Conservation (phyloP, 2,113 vertebrate species). For the Tupaia tana region DNA sequence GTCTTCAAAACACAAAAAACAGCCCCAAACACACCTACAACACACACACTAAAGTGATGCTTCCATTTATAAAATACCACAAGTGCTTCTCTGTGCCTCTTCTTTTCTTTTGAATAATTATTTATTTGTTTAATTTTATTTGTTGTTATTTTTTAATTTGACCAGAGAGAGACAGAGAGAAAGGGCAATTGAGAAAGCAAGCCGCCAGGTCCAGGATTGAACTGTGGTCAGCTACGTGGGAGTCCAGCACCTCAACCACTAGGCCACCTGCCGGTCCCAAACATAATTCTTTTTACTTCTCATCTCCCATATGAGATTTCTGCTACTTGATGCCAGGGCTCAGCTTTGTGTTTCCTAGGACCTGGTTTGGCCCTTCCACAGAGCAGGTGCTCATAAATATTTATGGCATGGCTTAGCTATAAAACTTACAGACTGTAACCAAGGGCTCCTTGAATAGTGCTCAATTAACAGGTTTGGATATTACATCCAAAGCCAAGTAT, state of each 20-base stretch:
- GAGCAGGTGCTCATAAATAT: not conserved
- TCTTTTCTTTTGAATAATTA: not conserved
- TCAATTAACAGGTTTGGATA: not conserved
- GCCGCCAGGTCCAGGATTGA: too few species aligned
- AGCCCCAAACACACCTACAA: too few species aligned
- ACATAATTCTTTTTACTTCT: not conserved
- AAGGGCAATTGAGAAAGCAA: too few species aligned
- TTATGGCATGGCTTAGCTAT: not conserved
- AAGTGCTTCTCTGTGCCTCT: not conserved
- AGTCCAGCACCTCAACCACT: too few species aligned
- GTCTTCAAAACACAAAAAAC: too few species aligned
- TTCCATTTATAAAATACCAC: not conserved
- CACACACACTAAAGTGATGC: not conserved
- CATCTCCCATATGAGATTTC: not conserved
- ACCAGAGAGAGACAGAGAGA: too few species aligned
- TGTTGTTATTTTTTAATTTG: too few species aligned
- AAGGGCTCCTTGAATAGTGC: not conserved
- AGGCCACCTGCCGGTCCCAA: too few species aligned
- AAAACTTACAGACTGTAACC: not conserved
- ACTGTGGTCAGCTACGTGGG: too few species aligned
- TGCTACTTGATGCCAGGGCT: not conserved
- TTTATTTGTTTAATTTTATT: too few species aligned
- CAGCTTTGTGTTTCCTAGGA: not conserved
- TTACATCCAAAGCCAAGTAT: constrained; percentile 23
- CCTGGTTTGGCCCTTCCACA: not conserved